Percentiles rank a stretch among this genome's conserved stretches.
Evolutionary conservation across 2,888 invertebrate genomes (phyloP).

Genomic region (Pegoplata infirma): DNA sequence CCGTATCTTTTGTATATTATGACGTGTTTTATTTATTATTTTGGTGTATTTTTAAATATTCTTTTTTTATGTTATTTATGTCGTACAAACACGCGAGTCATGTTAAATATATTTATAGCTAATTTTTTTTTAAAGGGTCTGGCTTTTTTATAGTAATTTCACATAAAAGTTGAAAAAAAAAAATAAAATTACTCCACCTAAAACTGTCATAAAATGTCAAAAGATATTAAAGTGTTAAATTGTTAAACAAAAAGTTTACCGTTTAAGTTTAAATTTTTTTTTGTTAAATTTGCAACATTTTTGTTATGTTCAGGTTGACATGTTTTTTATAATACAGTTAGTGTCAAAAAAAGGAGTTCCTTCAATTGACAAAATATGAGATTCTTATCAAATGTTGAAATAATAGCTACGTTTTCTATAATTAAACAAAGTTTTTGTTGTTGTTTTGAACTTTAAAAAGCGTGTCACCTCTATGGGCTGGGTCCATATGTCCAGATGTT

Average conservation of each 20-base stretch:
- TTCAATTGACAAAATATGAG: too few species aligned
- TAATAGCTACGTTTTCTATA: too few species aligned
- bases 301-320: conserved; percentile 3
- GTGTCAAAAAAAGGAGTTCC: conserved; percentile 27
- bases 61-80: conserved; percentile 46
- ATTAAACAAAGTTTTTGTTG: too few species aligned
- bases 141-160: conserved; percentile 26
- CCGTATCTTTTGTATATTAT: conserved; percentile 37
- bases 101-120: background rate
- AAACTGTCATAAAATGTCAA: conserved; percentile 19
- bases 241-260: conserved; percentile 30
- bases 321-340: background rate
- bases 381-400: too few species aligned
- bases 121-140: too few species aligned
- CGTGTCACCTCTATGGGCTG: too few species aligned
- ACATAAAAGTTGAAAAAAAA: background rate
- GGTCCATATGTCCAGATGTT: too few species aligned
- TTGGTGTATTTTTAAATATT: conserved; percentile 27
- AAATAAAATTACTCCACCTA: background rate
- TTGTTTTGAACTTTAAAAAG: too few species aligned
- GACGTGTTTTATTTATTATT: conserved; percentile 49
- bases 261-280: background rate
- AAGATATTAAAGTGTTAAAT: conserved; percentile 37
- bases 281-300: background rate
- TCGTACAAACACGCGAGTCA: conserved; percentile 46